Evolutionary conservation across 2,888 invertebrate genomes (phyloP).

Genomic region (Lepidocyrtoides sp.): DNA sequence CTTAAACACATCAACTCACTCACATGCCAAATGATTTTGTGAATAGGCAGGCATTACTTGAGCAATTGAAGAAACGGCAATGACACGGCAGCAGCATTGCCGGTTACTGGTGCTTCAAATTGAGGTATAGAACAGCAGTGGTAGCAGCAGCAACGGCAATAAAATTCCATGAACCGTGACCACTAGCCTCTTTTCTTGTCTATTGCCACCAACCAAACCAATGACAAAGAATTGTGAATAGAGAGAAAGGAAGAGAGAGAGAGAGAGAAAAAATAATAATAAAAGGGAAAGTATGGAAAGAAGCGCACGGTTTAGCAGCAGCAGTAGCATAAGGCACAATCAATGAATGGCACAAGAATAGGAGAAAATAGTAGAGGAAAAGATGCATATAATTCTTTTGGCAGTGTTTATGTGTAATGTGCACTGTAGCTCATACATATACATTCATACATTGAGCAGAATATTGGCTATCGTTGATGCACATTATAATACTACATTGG

Average conservation of each 20-base stretch:
- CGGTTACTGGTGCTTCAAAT: constrained; percentile 51
- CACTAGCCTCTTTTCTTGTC: constrained; percentile 66
- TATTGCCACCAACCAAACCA: constrained; percentile 29
- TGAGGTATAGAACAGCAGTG: constrained; percentile 34
- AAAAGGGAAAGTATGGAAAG: constrained; percentile 4
- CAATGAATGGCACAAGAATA: not conserved
- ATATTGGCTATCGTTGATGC: not conserved
- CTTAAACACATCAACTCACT: constrained; percentile 41
- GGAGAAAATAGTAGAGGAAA: not conserved
- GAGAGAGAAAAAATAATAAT: too few relatives aligned
- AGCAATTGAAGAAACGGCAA: constrained; percentile 1
- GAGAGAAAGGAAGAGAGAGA: constrained; percentile 21
- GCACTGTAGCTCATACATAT: not conserved
- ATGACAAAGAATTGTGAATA: constrained; percentile 48
- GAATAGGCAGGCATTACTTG: constrained; percentile 28
- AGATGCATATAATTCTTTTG: not conserved
- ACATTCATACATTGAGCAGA: not conserved
- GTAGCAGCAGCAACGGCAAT: constrained; percentile 61
- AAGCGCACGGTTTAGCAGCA: constrained; percentile 29
- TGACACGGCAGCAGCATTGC: constrained; percentile 1
- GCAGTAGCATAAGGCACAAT: not conserved
- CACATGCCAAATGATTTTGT: constrained; percentile 57
- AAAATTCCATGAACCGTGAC: constrained; percentile 77
- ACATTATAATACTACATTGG: too few relatives aligned
- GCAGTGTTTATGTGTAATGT: not conserved